Percentiles rank a stretch among this genome's conserved stretches.
Evolutionary conservation across 2,797 vertebrate genomes (phyloP).

Genomic region (Oreonectes daqikongensis): DNA sequence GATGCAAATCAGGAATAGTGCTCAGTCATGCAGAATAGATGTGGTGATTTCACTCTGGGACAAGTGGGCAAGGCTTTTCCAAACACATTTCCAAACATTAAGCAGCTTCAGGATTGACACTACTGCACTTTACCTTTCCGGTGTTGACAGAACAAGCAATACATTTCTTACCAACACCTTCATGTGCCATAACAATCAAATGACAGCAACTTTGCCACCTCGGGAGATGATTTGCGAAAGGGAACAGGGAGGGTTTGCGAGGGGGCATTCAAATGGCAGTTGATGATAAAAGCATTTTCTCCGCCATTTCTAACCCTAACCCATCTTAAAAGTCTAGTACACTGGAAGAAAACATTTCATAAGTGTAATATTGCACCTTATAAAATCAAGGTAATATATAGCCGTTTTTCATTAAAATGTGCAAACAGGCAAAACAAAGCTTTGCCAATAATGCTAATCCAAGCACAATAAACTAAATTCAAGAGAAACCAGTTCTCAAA

Average conservation of each 20-base stretch:
- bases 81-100: conserved; percentile 63
- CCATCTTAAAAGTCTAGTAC: neutral
- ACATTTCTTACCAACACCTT: conserved; percentile 62
- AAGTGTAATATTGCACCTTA: neutral
- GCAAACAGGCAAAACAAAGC: neutral
- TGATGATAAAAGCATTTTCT: no score
- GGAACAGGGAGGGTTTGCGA: neutral
- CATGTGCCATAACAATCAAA: conserved; percentile 14
- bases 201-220: neutral
- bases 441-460: neutral
- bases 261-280: neutral
- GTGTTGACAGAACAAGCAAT: conserved; percentile 67
- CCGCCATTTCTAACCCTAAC: no score
- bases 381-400: no score
- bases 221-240: neutral
- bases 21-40: conserved; percentile 18
- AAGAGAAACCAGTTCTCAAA: no score
- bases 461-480: no score
- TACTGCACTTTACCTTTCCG: conserved; percentile 66
- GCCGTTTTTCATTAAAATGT: neutral
- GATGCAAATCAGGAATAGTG: conserved; percentile 27
- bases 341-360: neutral
- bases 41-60: conserved; percentile 10
- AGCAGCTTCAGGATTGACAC: conserved; percentile 65
- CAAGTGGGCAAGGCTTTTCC: conserved; percentile 51